phyloP scores from a whole-genome alignment of 1,140 invertebrate genomes.

The Bombus waltoni region DNA sequence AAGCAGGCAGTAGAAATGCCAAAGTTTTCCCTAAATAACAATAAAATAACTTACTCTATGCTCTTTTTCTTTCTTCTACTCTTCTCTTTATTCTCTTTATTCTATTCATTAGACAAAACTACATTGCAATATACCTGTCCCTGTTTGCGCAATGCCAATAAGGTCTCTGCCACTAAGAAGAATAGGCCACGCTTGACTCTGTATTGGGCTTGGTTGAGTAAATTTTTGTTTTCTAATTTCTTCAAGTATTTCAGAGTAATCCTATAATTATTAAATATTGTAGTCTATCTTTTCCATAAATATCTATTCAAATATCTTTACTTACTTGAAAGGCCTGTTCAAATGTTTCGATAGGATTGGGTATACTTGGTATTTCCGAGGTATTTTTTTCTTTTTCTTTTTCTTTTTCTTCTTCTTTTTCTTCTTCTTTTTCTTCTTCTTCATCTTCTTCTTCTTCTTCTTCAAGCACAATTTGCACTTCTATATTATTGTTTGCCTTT shows the following conservation, averaged over 20 bases:
- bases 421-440: constrained; percentile 77
- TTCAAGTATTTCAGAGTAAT: constrained; percentile 91
- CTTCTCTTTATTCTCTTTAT: too few species aligned
- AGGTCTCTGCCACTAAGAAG: constrained; percentile 92
- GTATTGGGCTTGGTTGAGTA: constrained; percentile 93
- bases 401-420: constrained; percentile 74
- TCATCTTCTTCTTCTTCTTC: constrained; percentile 76
- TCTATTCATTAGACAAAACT: neutral
- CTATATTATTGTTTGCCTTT: constrained; percentile 88
- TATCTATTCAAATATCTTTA: neutral
- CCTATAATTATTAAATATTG: constrained; percentile 56
- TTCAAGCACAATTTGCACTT: constrained; percentile 83
- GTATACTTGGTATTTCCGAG: constrained; percentile 83
- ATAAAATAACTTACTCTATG: neutral
- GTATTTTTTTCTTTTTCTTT: constrained; percentile 67
- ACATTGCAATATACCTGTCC: constrained; percentile 87
- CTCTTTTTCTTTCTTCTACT: too few species aligned
- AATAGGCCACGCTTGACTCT: constrained; percentile 95
- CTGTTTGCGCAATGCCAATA: constrained; percentile 97
- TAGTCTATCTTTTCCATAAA: neutral
- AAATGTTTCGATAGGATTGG: constrained; percentile 93
- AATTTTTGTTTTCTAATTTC: constrained; percentile 94
- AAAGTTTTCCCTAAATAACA: constrained; percentile 89
- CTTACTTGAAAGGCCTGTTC: constrained; percentile 89
- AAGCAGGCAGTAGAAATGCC: constrained; percentile 94